Conservation (phyloP, 2,797 vertebrate genomes). For the Parambassis ranga region DNA sequence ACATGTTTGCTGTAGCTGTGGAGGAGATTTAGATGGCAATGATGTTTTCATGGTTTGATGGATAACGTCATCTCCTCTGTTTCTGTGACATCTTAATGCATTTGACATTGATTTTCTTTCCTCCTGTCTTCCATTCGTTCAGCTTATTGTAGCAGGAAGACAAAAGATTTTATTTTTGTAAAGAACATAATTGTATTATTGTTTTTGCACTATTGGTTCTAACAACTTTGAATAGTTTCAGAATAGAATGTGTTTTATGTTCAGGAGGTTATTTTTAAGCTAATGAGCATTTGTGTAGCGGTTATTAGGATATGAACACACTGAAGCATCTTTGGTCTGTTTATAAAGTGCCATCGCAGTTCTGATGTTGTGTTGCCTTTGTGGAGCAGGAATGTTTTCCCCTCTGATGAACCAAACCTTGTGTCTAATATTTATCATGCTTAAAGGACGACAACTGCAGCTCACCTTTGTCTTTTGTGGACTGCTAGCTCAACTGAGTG, state of each 20-base stretch:
- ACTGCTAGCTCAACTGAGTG: slow-evolving; percentile 33
- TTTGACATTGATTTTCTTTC: not conserved
- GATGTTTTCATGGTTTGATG: too few species aligned
- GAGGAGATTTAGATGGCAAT: not conserved
- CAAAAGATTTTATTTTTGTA: slow-evolving; percentile 62
- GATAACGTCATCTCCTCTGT: not conserved
- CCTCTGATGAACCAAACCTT: not conserved
- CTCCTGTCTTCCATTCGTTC: slow-evolving; percentile 43
- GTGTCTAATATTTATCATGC: not conserved
- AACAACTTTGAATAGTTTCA: slow-evolving; percentile 8
- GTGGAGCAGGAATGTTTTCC: not conserved
- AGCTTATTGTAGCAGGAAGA: slow-evolving; percentile 34
- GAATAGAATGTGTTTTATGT: slow-evolving; percentile 16
- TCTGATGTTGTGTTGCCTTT: slow-evolving; percentile 18
- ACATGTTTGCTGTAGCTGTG: too few species aligned
- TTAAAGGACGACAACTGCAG: too few species aligned
- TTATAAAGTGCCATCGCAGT: slow-evolving; percentile 17
- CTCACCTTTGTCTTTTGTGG: too few species aligned
- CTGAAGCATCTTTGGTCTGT: not conserved
- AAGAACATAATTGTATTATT: slow-evolving; percentile 21
- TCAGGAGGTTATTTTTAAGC: slow-evolving; percentile 11
- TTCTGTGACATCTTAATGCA: not conserved
- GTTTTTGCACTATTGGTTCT: slow-evolving; percentile 57
- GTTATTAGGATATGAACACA: not conserved
- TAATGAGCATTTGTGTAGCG: slow-evolving; percentile 14